A percentile compares a stretch with the other conserved stretches of the same genome.
Conservation (phyloP, 2,113 vertebrate species). For the Notarius lentiginosus region DNA sequence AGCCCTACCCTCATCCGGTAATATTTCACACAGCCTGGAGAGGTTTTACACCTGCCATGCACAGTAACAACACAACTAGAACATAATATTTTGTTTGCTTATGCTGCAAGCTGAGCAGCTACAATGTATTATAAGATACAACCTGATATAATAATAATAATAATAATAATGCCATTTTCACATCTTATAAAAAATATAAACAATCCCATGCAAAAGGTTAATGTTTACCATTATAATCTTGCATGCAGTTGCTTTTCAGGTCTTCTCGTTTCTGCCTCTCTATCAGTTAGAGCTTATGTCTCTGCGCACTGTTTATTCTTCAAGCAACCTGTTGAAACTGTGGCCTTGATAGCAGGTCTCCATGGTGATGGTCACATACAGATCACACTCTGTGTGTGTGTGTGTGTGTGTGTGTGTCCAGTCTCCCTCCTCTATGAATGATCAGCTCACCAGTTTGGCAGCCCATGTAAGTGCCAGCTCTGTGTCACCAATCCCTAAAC, state of each 20-base stretch:
- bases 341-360: conserved; percentile 58
- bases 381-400: conserved; percentile 49
- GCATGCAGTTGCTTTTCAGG: not conserved
- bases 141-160: not conserved
- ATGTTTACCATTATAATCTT: conserved; percentile 30
- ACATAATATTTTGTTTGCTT: conserved; percentile 18
- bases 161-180: not conserved
- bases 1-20: conserved; percentile 46
- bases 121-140: not conserved
- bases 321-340: conserved; percentile 46
- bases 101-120: not conserved
- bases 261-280: conserved; percentile 40
- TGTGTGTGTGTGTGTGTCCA: conserved; percentile 46
- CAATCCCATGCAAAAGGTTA: not conserved
- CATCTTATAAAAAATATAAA: not conserved
- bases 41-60: conserved; percentile 39
- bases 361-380: conserved; percentile 64
- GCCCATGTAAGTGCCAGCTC: not conserved
- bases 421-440: conserved; percentile 53
- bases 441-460: conserved; percentile 58
- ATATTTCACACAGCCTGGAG: conserved; percentile 47
- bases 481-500: conserved; percentile 1
- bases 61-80: not conserved
- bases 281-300: conserved; percentile 32
- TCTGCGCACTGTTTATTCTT: conserved; percentile 34